Base-by-base conservation (phyloP, 2,113 vertebrate genomes). In the Plecotus auritus region DNA sequence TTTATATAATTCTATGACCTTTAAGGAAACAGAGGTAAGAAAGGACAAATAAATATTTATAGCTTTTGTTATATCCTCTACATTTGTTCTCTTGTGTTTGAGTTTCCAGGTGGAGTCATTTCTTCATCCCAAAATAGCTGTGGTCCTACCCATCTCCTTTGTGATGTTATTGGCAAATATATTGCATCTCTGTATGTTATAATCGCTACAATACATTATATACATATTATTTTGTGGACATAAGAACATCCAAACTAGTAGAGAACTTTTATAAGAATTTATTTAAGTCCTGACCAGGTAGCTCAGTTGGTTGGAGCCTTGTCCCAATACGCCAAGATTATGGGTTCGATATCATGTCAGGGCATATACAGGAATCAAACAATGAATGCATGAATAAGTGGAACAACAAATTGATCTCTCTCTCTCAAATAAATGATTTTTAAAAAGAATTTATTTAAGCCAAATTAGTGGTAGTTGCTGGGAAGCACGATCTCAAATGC, bases 11-110 rank as follows among this genome's bases (percentile, higher is more conserved):
- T 42, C 72, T 73, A 82, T 51, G 66, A 91, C 10, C 84, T 94
- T 74, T 81, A 56, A 67, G 90, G 66, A 67, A 51, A 30, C n/a
- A 82, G 47, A 66, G 54, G 90, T 40, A 86, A 87, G 56, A 64
- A 56, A 82, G 40, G 76, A 82, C 69, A 73, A 88, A 18, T 87
- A 89, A 61, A 70, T 87, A 88, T 54, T 95, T 95, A 61, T 86
- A 37, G 28, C 56, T 70, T 90, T 90, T 81, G 17, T 49, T 69
- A 76, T 18, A 42, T 69, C 85, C 28, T 81, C 69, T 93, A 93
- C 22, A 32, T 82, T 74, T 88, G 59, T 93, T 82, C 49, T 90
- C 30, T 67, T 78, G 42, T 93, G 72, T 93, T 87, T 76, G 67
- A 90, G 42, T 86, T 95, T 88, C 4, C 67, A 59, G 51, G 28